Percentiles rank a stretch among this genome's conserved stretches.
Conservation (phyloP, 2,797 vertebrate genomes). For the Linurgus olivaceus region DNA sequence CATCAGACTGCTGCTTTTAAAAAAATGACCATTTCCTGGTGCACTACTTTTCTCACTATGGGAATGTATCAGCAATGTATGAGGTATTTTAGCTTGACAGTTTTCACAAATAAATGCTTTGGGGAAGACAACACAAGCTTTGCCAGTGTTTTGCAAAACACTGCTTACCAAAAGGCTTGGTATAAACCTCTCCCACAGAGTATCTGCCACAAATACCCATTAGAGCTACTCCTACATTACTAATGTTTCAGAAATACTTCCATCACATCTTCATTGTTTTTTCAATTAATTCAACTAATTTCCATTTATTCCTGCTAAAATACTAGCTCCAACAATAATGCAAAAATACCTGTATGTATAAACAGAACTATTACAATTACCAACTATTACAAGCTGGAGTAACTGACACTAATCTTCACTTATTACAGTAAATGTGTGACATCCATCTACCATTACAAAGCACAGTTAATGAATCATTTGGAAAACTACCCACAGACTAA, state of each 20-base stretch:
- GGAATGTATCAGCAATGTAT: not conserved
- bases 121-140: slow-evolving; percentile 12
- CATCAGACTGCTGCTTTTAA: slow-evolving; percentile 7
- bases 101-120: slow-evolving; percentile 32
- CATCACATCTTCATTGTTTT: not conserved
- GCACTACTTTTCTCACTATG: slow-evolving; percentile 7
- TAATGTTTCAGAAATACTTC: not conserved
- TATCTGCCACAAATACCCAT: not conserved
- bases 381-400: not conserved
- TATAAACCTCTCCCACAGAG: slow-evolving; percentile 18
- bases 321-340: not conserved
- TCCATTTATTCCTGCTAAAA: not conserved
- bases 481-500: slow-evolving; percentile 62
- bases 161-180: not conserved
- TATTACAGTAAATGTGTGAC: slow-evolving; percentile 55
- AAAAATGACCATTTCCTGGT: not conserved
- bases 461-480: slow-evolving; percentile 64
- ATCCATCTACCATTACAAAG: slow-evolving; percentile 60
- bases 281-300: not conserved
- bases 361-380: slow-evolving; percentile 25
- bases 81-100: slow-evolving; percentile 29
- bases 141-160: slow-evolving; percentile 34
- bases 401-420: slow-evolving; percentile 40
- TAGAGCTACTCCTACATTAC: not conserved
- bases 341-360: slow-evolving; percentile 11